Evolutionary conservation across 2,113 vertebrate species (phyloP).

Genomic region (Aptenodytes patagonicus): DNA sequence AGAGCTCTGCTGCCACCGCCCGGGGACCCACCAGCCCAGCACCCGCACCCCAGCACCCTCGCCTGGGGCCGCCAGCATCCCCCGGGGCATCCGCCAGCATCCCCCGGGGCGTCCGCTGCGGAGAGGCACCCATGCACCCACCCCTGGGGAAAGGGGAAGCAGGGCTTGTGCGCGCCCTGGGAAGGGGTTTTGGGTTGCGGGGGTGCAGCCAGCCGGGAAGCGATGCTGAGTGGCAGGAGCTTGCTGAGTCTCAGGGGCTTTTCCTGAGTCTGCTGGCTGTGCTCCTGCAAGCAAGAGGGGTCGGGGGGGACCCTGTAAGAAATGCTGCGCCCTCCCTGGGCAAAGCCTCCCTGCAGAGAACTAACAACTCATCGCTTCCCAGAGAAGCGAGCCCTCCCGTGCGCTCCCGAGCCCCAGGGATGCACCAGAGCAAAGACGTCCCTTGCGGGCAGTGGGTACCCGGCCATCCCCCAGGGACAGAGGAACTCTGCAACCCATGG

Average conservation of each 20-base stretch:
- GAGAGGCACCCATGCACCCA: neutral
- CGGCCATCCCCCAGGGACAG: rapidly evolving
- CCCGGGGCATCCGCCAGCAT: neutral
- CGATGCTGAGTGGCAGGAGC: neutral
- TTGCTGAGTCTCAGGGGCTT: neutral
- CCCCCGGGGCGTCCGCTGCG: too few species aligned
- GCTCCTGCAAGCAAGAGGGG: neutral
- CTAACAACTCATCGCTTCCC: neutral
- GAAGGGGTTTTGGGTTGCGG: too few species aligned
- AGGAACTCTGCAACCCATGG: neutral
- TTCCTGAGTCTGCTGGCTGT: neutral
- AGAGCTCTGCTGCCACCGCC: constrained; percentile 41
- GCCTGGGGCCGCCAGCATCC: neutral
- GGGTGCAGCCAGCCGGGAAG: neutral
- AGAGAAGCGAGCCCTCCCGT: rapidly evolving
- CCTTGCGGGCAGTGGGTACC: rapidly evolving
- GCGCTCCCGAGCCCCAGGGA: neutral
- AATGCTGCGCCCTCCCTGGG: rapidly evolving
- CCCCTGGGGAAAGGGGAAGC: neutral
- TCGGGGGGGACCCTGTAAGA: rapidly evolving
- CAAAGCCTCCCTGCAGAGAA: neutral
- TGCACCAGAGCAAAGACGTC: rapidly evolving
- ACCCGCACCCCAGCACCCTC: neutral
- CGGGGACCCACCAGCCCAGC: neutral
- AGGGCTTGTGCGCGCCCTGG: rapidly evolving